phyloP scores from a whole-genome alignment of 1,140 invertebrate genomes.

The Sycophila sp. region DNA sequence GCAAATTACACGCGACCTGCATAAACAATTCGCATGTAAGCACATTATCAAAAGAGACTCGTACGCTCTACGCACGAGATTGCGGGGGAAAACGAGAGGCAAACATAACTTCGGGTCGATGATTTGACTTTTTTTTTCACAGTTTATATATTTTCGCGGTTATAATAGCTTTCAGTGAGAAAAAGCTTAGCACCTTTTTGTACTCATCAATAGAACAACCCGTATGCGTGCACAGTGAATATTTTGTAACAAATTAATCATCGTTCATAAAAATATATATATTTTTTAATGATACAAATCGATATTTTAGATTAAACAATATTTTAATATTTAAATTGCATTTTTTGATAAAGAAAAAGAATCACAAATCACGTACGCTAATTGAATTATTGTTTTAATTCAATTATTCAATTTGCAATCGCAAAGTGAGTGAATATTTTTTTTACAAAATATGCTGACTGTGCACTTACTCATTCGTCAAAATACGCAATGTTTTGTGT shows the following conservation, averaged over 20 bases:
- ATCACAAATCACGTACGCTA: no score
- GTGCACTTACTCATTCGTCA: no score
- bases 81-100: neutral
- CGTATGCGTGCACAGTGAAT: neutral
- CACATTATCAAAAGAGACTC: neutral
- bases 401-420: no score
- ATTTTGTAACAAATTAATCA: neutral
- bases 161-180: neutral
- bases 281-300: no score
- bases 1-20: neutral
- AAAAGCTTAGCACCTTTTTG: constrained; percentile 24
- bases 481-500: no score
- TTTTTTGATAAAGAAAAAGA: no score
- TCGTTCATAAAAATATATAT: neutral
- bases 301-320: no score
- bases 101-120: constrained; percentile 5
- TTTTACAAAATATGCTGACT: no score
- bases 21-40: neutral
- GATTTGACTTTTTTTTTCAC: neutral
- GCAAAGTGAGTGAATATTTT: no score
- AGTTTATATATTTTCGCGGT: neutral
- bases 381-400: no score
- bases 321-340: no score
- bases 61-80: constrained; percentile 24
- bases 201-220: constrained; percentile 17